Conservation (phyloP, 2,888 invertebrate genomes). For the Portevinia maculata region DNA sequence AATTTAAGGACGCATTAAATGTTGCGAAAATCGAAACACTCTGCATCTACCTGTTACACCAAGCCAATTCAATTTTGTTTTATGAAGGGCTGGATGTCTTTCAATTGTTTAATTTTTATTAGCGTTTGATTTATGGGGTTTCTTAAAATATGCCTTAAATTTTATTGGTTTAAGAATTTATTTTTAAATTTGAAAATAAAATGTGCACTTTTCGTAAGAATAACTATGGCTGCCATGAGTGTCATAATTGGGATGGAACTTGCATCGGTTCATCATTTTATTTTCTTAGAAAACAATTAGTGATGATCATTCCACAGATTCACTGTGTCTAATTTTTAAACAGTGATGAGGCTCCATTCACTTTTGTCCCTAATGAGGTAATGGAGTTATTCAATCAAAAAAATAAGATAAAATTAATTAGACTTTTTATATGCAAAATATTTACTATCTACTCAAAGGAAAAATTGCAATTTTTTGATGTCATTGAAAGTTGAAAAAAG, state of each 20-base stretch:
- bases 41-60: not conserved
- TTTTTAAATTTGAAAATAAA: not conserved
- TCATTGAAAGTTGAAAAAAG: no score
- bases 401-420: no score
- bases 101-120: not conserved
- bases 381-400: slow-evolving; percentile 21
- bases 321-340: slow-evolving; percentile 7
- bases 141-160: not conserved
- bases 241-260: no score
- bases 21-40: not conserved
- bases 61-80: not conserved
- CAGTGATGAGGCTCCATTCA: slow-evolving; percentile 37
- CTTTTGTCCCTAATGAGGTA: slow-evolving; percentile 60
- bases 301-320: slow-evolving; percentile 20
- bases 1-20: not conserved
- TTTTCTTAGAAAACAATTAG: not conserved
- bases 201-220: not conserved
- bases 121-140: slow-evolving; percentile 7
- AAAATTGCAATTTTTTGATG: no score
- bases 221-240: not conserved
- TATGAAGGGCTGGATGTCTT: not conserved
- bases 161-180: not conserved
- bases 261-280: not conserved
- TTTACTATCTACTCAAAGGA: no score
- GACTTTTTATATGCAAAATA: no score